Percentiles rank a stretch among this genome's conserved stretches.
These are phyloP conservation scores for Bombylius major DNA, from an alignment of 2,888 invertebrate species.

Conservation along the genomic window DNA sequence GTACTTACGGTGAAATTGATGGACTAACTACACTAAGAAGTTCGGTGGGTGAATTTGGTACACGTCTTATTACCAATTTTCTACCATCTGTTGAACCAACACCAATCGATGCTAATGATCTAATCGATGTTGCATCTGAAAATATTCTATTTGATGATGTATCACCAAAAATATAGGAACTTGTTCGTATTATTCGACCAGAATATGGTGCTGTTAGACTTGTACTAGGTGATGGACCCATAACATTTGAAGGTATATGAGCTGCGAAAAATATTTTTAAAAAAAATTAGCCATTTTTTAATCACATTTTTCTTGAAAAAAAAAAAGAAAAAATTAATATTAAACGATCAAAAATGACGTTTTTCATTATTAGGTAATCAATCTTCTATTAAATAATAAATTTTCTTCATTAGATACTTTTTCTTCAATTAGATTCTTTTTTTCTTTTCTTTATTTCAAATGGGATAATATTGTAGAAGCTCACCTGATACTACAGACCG, in stretches of 20 bases:
- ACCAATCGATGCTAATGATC: conserved; percentile 72
- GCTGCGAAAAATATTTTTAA: conserved; percentile 1
- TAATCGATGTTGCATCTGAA: conserved; percentile 58
- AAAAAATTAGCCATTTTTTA: not conserved
- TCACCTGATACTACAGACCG: conserved; percentile 35
- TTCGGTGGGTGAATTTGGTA: conserved; percentile 75
- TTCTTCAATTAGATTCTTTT: no score
- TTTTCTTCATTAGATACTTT: no score
- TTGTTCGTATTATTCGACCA: conserved; percentile 31
- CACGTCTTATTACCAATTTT: conserved; percentile 69
- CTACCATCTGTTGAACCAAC: conserved; percentile 82
- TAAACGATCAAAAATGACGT: no score
- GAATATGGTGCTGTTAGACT: conserved; percentile 35
- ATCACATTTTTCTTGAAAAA: not conserved
- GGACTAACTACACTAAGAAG: conserved; percentile 75
- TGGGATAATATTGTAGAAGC: conserved; percentile 5
- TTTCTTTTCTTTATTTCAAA: no score
- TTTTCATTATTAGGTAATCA: no score
- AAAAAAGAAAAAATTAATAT: no score
- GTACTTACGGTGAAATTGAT: conserved; percentile 57
- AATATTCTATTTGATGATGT: conserved; percentile 41
- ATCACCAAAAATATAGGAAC: conserved; percentile 48
- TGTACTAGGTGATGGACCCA: conserved; percentile 23
- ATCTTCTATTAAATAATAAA: no score
- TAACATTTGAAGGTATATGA: conserved; percentile 8